These are phyloP conservation scores for Drosophila miranda DNA, from an alignment of 1,140 invertebrate species.

Conservation along the genomic window DNA sequence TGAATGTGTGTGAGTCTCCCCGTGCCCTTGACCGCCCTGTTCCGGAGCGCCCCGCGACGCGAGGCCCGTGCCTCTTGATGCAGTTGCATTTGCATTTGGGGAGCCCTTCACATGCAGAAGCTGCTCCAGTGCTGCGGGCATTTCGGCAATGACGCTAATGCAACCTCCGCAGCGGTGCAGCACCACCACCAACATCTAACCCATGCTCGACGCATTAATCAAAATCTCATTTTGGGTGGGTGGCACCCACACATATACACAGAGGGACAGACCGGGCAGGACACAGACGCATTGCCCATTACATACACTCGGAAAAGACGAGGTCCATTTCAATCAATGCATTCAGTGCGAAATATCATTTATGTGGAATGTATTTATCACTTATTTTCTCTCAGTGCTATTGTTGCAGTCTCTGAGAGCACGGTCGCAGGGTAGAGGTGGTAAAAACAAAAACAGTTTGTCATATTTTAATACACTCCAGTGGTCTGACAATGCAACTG, in stretches of 20 bases:
- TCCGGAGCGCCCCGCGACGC: background rate
- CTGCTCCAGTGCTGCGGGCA: constrained; percentile 21
- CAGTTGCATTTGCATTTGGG: constrained; percentile 51
- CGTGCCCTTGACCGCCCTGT: constrained; percentile 45
- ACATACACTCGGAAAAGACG: background rate
- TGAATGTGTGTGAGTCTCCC: constrained; percentile 44
- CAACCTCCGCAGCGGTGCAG: constrained; percentile 12
- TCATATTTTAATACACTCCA: constrained; percentile 75
- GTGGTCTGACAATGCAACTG: constrained; percentile 53
- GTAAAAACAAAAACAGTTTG: constrained; percentile 64
- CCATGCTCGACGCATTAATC: constrained; percentile 64
- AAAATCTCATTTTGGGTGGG: constrained; percentile 65
- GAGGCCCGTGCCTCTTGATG: background rate
- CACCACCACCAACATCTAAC: constrained; percentile 25
- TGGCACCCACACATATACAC: constrained; percentile 1
- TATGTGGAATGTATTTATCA: too few species aligned
- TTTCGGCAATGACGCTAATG: constrained; percentile 57
- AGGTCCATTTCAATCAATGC: too few species aligned
- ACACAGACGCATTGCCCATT: constrained; percentile 7
- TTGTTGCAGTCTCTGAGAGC: too few species aligned
- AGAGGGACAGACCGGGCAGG: background rate
- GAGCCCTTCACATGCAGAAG: constrained; percentile 62
- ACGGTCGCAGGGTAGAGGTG: constrained; percentile 3
- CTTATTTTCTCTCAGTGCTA: too few species aligned
- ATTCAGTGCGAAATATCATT: too few species aligned